Evolutionary conservation across 2,113 vertebrate genomes (phyloP).

Genomic region (Callithrix jacchus): DNA sequence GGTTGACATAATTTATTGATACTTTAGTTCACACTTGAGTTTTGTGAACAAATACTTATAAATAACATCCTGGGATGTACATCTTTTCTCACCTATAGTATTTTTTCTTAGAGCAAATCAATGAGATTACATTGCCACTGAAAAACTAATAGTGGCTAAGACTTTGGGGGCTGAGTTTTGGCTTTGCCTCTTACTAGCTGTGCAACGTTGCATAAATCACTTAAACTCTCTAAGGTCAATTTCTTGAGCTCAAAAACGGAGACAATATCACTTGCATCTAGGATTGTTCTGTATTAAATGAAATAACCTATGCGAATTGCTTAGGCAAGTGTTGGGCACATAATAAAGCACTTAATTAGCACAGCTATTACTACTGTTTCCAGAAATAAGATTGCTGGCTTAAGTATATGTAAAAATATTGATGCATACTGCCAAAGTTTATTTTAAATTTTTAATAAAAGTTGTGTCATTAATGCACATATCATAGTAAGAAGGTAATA

Average conservation of each 20-base stretch:
- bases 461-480: neutral
- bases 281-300: neutral
- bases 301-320: neutral
- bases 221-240: neutral
- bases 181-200: neutral
- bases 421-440: neutral
- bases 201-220: neutral
- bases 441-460: neutral
- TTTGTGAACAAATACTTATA: constrained; percentile 55
- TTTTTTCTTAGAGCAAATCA: constrained; percentile 18
- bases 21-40: constrained; percentile 49
- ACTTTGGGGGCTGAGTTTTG: neutral
- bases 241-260: neutral
- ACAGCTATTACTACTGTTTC: neutral
- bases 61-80: neutral
- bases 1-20: constrained; percentile 71
- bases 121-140: neutral
- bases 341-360: neutral
- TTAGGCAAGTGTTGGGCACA: neutral
- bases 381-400: neutral
- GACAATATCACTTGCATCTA: neutral
- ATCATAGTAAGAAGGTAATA: neutral
- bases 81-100: constrained; percentile 25
- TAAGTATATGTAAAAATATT: neutral
- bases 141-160: neutral